A percentile compares a stretch with the other conserved stretches of the same genome.
Evolutionary conservation across 2,797 vertebrate species (phyloP).

Genomic region (Picus viridis): DNA sequence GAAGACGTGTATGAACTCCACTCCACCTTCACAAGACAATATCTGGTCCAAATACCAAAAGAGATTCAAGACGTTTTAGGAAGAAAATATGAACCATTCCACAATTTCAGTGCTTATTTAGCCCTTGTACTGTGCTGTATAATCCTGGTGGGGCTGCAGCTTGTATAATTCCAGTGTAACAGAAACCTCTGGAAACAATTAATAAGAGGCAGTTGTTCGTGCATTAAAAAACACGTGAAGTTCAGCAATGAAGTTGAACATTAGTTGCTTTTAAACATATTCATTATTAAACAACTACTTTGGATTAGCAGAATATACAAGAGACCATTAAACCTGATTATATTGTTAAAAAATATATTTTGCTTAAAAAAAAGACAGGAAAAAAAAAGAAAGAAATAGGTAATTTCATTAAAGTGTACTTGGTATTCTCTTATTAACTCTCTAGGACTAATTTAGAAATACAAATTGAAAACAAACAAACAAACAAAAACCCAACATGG

Average conservation of each 20-base stretch:
- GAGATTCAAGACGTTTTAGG: neutral
- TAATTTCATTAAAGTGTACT: slow-evolving; percentile 49
- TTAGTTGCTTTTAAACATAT: slow-evolving; percentile 66
- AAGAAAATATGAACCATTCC: slow-evolving; percentile 1
- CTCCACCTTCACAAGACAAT: neutral
- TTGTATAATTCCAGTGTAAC: slow-evolving; percentile 12
- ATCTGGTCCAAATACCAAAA: neutral
- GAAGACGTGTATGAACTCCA: neutral
- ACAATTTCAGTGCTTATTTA: neutral
- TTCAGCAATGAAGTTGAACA: slow-evolving; percentile 70
- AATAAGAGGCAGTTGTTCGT: slow-evolving; percentile 18
- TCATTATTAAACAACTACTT: slow-evolving; percentile 61
- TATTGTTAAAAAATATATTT: neutral
- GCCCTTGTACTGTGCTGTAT: neutral
- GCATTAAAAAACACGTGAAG: slow-evolving; percentile 43
- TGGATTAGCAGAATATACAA: slow-evolving; percentile 61
- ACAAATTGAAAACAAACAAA: slow-evolving; percentile 25
- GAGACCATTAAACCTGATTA: slow-evolving; percentile 43
- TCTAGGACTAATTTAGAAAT: slow-evolving; percentile 42
- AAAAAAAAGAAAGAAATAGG: neutral
- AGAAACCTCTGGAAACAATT: slow-evolving; percentile 48
- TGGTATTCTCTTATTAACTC: slow-evolving; percentile 32
- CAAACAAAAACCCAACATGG: neutral
- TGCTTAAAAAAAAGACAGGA: neutral
- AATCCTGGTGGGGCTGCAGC: slow-evolving; percentile 19